phyloP scores from a whole-genome alignment of 2,113 vertebrate species.

The Apaloderma vittatum region DNA sequence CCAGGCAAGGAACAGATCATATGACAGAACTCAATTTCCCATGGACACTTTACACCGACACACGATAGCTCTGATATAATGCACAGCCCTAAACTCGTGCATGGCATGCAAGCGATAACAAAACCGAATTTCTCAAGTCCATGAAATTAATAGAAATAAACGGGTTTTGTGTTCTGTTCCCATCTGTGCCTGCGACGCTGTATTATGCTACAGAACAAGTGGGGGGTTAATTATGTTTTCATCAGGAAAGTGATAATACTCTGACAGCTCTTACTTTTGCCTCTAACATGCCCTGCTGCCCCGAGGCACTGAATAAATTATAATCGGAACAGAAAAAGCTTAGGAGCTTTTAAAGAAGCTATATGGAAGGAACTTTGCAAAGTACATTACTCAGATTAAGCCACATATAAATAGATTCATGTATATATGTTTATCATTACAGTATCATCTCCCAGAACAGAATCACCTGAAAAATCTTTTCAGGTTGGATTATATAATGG shows the following conservation, averaged over 20 bases:
- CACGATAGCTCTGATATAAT: neutral
- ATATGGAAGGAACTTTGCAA: neutral
- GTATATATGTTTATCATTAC: neutral
- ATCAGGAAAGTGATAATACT: neutral
- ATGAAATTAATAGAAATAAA: neutral
- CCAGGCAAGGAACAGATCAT: neutral
- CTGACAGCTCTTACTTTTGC: neutral
- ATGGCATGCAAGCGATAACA: neutral
- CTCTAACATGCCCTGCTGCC: neutral
- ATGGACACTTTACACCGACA: neutral
- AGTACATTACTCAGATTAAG: neutral
- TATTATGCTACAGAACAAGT: neutral
- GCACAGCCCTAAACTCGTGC: neutral
- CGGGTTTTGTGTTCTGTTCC: neutral
- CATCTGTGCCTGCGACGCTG: neutral
- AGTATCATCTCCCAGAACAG: neutral
- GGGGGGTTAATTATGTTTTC: neutral
- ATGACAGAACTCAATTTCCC: constrained; percentile 7
- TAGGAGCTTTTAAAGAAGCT: neutral
- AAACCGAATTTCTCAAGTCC: neutral
- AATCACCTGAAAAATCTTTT: neutral
- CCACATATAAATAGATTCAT: neutral
- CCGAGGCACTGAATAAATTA: neutral
- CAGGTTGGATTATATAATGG: neutral
- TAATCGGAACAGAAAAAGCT: neutral